These are phyloP conservation scores for Eremophila alpestris DNA, from an alignment of 2,797 vertebrate species.

Conservation along the genomic window DNA sequence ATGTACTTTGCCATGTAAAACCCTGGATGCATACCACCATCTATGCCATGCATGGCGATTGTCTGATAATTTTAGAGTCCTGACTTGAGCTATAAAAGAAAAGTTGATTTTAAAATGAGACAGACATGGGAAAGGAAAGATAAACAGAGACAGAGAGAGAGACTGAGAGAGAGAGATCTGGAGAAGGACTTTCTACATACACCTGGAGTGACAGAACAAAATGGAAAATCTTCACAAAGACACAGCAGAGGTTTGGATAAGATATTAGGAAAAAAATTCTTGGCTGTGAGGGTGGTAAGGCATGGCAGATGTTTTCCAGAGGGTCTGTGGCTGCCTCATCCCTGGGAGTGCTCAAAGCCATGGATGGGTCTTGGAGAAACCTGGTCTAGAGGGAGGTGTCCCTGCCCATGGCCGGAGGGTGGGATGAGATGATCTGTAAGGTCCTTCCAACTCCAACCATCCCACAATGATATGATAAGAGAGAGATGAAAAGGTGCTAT, in stretches of 20 bases:
- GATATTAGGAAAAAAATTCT: not conserved
- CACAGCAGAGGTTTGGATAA: not conserved
- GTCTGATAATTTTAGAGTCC: not conserved
- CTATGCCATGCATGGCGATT: no score
- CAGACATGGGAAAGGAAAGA: not conserved
- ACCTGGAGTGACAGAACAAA: not conserved
- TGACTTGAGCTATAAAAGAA: not conserved
- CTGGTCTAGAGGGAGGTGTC: rapidly evolving
- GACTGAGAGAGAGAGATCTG: not conserved
- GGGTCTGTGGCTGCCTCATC: not conserved
- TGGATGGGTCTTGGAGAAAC: not conserved
- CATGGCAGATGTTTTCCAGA: no score
- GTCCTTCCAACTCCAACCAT: not conserved
- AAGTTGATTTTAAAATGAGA: not conserved
- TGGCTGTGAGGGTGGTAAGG: not conserved
- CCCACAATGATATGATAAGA: no score
- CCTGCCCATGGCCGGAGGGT: not conserved
- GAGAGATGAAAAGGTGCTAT: not conserved
- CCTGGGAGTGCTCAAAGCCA: not conserved
- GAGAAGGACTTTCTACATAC: not conserved
- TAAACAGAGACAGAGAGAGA: not conserved
- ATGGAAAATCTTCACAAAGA: rapidly evolving
- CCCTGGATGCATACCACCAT: rapidly evolving
- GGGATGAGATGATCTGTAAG: not conserved
- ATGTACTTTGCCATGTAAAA: not conserved